Percentiles rank a stretch among this genome's conserved stretches.
These are phyloP conservation scores for Zeugodacus cucurbitae DNA, from an alignment of 1,140 invertebrate genomes.

Conservation along the genomic window DNA sequence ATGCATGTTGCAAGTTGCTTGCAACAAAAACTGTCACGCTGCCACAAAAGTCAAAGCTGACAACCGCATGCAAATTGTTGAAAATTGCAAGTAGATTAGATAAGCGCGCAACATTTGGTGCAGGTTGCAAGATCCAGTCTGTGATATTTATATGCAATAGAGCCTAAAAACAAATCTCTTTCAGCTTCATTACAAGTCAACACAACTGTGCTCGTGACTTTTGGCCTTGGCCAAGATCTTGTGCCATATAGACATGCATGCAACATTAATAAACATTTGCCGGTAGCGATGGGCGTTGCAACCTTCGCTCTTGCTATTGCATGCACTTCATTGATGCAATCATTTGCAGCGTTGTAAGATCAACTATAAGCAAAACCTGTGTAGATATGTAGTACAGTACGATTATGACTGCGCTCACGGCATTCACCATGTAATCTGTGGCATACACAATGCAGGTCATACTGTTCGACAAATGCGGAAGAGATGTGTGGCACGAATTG, in stretches of 20 bases:
- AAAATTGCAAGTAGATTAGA: not conserved
- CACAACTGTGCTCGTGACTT: not conserved
- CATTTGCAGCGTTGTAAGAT: not conserved
- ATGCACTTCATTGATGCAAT: constrained; percentile 13
- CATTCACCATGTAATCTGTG: not conserved
- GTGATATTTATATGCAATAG: not conserved
- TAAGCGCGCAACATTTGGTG: not conserved
- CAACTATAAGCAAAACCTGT: not conserved
- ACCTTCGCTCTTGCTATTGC: not conserved
- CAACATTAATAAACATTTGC: not conserved
- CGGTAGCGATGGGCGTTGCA: not conserved
- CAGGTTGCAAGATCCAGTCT: not conserved
- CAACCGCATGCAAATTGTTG: not conserved
- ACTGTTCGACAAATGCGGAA: not conserved
- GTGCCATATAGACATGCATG: not conserved
- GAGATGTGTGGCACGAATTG: constrained; percentile 8
- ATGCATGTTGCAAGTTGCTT: not conserved
- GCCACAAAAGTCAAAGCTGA: not conserved
- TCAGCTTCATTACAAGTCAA: not conserved
- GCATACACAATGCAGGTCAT: not conserved
- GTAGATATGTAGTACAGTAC: not conserved
- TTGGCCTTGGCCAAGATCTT: not conserved
- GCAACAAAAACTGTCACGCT: not conserved
- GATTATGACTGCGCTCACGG: not conserved
- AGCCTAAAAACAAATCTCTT: not conserved